phyloP scores from a whole-genome alignment of 1,140 invertebrate species.

The Megathymus violae region DNA sequence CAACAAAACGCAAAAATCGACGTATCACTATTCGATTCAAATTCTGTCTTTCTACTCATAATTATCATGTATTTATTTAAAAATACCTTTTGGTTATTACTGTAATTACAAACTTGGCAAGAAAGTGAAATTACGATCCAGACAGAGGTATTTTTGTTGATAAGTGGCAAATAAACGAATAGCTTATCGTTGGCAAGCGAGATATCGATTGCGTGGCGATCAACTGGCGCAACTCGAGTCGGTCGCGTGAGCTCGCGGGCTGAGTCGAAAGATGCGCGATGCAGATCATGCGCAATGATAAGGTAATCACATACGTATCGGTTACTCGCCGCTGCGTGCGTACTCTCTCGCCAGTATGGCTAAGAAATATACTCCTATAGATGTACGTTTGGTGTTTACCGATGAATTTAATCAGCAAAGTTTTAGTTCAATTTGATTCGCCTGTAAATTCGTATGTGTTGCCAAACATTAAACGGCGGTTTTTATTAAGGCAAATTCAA shows the following conservation, averaged over 20 bases:
- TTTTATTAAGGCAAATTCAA: no score
- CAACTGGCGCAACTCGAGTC: slow-evolving; percentile 44
- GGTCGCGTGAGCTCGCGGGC: slow-evolving; percentile 52
- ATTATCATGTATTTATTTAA: background rate
- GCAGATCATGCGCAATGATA: slow-evolving; percentile 72
- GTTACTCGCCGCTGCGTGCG: slow-evolving; percentile 51
- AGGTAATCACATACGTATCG: slow-evolving; percentile 67
- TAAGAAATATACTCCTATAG: slow-evolving; percentile 17
- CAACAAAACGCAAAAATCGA: slow-evolving; percentile 34
- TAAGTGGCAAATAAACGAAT: slow-evolving; percentile 33
- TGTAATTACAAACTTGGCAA: slow-evolving; percentile 30
- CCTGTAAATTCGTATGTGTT: no score
- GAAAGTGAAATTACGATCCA: slow-evolving; percentile 23
- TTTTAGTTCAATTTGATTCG: no score
- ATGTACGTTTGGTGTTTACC: background rate
- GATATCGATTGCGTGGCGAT: slow-evolving; percentile 56
- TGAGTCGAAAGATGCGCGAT: slow-evolving; percentile 52
- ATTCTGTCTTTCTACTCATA: background rate
- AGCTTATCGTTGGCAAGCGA: slow-evolving; percentile 51
- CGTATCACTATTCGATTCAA: slow-evolving; percentile 20
- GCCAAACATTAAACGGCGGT: no score
- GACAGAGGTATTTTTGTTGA: slow-evolving; percentile 14
- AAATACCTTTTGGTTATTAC: slow-evolving; percentile 12
- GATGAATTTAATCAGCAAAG: background rate
- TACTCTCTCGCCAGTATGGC: slow-evolving; percentile 12